Conservation (phyloP, 2,888 invertebrate species). For the Harpagoxenus sublaevis region DNA sequence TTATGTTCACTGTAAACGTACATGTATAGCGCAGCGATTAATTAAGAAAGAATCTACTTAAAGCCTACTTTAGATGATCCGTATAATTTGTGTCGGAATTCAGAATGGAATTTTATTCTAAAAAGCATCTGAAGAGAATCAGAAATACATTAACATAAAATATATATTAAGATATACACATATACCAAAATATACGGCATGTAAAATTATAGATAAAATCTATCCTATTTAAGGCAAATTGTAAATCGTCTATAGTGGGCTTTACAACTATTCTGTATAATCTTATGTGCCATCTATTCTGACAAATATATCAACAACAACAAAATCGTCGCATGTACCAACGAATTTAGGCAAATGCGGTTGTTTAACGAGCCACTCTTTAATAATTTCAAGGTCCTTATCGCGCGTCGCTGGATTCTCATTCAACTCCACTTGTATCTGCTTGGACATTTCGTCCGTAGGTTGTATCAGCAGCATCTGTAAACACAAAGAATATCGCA, state of each 20-base stretch:
- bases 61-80: background rate
- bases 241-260: background rate
- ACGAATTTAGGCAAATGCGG: constrained; percentile 88
- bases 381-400: constrained; percentile 88
- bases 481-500: constrained; percentile 25
- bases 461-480: constrained; percentile 90
- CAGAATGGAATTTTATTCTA: background rate
- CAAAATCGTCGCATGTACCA: constrained; percentile 73
- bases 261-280: background rate
- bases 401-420: constrained; percentile 89
- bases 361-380: constrained; percentile 90
- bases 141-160: background rate
- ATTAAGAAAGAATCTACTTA: background rate
- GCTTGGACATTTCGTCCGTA: constrained; percentile 89
- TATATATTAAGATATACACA: background rate
- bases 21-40: background rate
- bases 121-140: background rate
- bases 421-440: constrained; percentile 90
- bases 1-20: background rate
- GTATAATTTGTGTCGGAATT: background rate
- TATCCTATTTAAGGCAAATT: background rate
- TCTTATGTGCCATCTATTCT: background rate
- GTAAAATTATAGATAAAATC: background rate
- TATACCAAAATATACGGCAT: background rate
- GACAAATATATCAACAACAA: background rate